Conservation (phyloP, 2,888 invertebrate species). For the Linnaemya tessellans region DNA sequence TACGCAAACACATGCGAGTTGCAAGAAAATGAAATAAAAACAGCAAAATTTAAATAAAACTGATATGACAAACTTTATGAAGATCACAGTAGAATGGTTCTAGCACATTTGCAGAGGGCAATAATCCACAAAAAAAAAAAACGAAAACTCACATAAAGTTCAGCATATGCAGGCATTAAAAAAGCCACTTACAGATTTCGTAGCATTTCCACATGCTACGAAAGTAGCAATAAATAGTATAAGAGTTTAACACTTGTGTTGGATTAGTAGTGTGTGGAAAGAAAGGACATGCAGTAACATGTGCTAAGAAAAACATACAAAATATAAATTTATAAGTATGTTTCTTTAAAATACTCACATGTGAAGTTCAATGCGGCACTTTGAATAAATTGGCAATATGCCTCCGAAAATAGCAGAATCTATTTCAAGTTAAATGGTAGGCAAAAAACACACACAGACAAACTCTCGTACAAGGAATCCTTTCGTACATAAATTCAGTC, state of each 20-base stretch:
- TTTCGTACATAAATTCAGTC: slow-evolving; percentile 10
- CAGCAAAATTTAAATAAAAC: slow-evolving; percentile 15
- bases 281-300: slow-evolving; percentile 37
- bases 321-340: slow-evolving; percentile 14
- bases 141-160: not conserved
- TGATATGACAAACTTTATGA: slow-evolving; percentile 31
- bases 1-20: not conserved
- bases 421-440: not conserved
- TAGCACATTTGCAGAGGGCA: slow-evolving; percentile 6
- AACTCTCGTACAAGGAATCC: not conserved
- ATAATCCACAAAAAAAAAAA: not conserved
- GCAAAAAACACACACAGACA: not conserved
- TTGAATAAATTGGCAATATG: slow-evolving; percentile 69
- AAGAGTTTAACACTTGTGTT: not conserved
- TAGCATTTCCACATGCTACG: slow-evolving; percentile 8
- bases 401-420: slow-evolving; percentile 49
- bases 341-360: slow-evolving; percentile 39
- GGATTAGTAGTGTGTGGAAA: slow-evolving; percentile 27
- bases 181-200: not conserved
- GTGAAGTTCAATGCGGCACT: slow-evolving; percentile 69
- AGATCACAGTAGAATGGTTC: not conserved
- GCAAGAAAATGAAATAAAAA: not conserved
- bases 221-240: not conserved
- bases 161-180: not conserved
- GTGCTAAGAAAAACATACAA: slow-evolving; percentile 23